phyloP scores from a whole-genome alignment of 2,888 invertebrate species.

The Sialis lutaria region DNA sequence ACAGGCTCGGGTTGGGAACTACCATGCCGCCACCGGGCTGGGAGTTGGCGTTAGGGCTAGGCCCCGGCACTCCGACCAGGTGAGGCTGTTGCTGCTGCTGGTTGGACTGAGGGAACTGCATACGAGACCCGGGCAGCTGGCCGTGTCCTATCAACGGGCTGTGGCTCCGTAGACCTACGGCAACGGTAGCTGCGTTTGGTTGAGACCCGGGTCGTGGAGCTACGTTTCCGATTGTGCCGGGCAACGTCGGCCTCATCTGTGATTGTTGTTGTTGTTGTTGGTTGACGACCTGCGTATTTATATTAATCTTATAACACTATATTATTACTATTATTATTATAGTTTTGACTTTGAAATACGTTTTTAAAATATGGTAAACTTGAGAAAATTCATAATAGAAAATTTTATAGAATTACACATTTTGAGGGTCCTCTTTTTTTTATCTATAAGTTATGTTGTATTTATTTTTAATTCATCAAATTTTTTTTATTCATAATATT shows the following conservation, averaged over 20 bases:
- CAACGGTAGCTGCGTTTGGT: conserved; percentile 1
- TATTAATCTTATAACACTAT: no score
- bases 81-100: conserved; percentile 29
- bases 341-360: no score
- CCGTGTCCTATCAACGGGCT: conserved; percentile 24
- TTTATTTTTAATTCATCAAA: no score
- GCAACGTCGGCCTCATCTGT: conserved; percentile 8
- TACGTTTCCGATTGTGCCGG: conserved; percentile 7
- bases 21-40: conserved; percentile 38
- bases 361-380: no score
- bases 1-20: conserved; percentile 39
- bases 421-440: no score
- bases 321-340: no score
- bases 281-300: no score
- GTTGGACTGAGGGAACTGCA: conserved; percentile 27
- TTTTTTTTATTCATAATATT: no score
- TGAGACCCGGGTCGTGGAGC: conserved; percentile 4
- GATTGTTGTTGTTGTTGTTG: conserved; percentile 9
- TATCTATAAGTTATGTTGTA: no score
- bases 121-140: conserved; percentile 21
- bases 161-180: conserved; percentile 17
- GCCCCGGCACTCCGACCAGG: conserved; percentile 59
- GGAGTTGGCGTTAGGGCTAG: conserved; percentile 48
- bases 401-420: no score
- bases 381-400: no score